Evolutionary conservation across 2,797 vertebrate species (phyloP).

Genomic region (Dipus sagitta): DNA sequence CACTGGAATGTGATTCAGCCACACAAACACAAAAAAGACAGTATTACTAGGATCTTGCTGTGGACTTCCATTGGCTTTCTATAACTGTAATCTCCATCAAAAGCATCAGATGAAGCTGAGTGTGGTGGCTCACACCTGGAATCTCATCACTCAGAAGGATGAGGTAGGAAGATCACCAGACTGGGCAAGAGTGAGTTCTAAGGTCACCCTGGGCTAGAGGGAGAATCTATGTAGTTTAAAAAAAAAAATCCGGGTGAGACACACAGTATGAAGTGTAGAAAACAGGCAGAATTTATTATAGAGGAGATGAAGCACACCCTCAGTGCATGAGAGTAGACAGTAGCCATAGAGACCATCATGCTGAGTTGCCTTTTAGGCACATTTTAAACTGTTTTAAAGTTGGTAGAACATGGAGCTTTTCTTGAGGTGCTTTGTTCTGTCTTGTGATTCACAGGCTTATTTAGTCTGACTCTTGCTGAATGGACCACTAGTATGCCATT

Average conservation of each 20-base stretch:
- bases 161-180: too few relatives aligned
- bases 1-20: neutral
- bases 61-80: neutral
- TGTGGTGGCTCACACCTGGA: too few relatives aligned
- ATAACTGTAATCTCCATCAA: too few relatives aligned
- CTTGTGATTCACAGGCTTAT: neutral
- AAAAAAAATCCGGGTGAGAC: neutral
- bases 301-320: neutral
- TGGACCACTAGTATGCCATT: neutral
- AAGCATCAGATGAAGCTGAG: too few relatives aligned
- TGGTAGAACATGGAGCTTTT: neutral
- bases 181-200: too few relatives aligned
- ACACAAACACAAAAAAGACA: conserved; percentile 7
- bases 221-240: too few relatives aligned
- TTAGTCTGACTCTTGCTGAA: neutral
- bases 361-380: neutral
- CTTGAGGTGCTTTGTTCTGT: neutral
- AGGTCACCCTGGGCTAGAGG: too few relatives aligned
- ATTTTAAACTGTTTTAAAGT: neutral
- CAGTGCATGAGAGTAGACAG: neutral
- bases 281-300: neutral
- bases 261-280: neutral
- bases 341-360: neutral
- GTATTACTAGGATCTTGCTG: neutral
- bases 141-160: too few relatives aligned